These are phyloP conservation scores for Chrysogorgia sp. DNA, from an alignment of 92 coral and sea anemone genomes.

Conservation along the genomic window DNA sequence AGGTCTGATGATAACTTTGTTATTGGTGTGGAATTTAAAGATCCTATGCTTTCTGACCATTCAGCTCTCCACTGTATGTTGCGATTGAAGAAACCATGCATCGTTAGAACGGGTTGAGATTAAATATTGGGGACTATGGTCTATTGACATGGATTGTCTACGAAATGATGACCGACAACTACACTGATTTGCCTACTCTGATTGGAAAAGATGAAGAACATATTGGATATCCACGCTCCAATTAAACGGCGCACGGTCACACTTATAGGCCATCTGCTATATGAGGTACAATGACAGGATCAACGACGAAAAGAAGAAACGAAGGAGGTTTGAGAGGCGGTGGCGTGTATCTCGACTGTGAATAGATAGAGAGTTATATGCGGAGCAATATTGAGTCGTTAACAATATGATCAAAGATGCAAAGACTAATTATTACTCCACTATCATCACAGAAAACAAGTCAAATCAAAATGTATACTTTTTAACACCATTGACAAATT, in stretches of 20 bases:
- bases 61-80: too few species aligned
- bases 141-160: too few species aligned
- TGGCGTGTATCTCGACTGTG: constrained; percentile 9
- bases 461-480: constrained; percentile 42
- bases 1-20: too few species aligned
- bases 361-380: constrained; percentile 16
- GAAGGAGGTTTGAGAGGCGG: constrained; percentile 16
- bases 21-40: too few species aligned
- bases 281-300: constrained; percentile 17
- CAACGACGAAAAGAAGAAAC: constrained; percentile 22
- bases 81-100: too few species aligned
- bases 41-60: too few species aligned
- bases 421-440: constrained; percentile 47
- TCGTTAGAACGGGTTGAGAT: too few species aligned
- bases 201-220: too few species aligned
- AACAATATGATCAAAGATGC: constrained; percentile 22
- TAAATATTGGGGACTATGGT: too few species aligned
- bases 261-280: constrained; percentile 6
- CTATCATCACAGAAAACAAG: constrained; percentile 44
- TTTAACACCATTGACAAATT: constrained; percentile 41
- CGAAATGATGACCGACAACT: too few species aligned
- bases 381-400: constrained; percentile 4
- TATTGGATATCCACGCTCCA: too few species aligned
- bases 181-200: too few species aligned
- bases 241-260: constrained; percentile 27